A percentile compares a stretch with the other conserved stretches of the same genome.
Evolutionary conservation across 2,797 vertebrate species (phyloP).

Genomic region (Kryptolebias ocellatus): DNA sequence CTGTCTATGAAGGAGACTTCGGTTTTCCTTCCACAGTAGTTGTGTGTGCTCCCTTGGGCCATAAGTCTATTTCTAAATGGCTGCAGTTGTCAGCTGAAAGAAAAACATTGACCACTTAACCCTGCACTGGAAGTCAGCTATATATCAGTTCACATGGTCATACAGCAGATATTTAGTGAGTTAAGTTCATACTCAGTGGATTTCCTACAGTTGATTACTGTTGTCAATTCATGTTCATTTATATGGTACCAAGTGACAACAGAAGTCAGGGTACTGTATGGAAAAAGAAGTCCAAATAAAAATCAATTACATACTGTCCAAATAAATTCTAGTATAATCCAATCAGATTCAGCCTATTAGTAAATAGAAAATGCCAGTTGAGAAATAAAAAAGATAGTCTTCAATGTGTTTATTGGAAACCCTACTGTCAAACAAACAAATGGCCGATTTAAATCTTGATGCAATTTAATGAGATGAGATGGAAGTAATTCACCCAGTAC

Average conservation of each 20-base stretch:
- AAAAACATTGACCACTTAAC: constrained; percentile 68
- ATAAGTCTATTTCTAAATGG: constrained; percentile 48
- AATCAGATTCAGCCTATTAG: too few species aligned
- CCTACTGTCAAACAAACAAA: not conserved
- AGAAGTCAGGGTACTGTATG: not conserved
- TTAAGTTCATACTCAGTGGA: not conserved
- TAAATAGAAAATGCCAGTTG: not conserved
- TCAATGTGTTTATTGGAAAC: not conserved
- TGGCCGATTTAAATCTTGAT: not conserved
- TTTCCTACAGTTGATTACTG: not conserved
- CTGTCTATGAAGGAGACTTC: constrained; percentile 40
- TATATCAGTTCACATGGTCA: constrained; percentile 26
- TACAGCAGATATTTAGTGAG: constrained; percentile 15
- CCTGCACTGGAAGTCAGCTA: constrained; percentile 19
- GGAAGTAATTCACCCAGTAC: not conserved
- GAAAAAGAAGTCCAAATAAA: not conserved
- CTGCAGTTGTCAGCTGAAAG: constrained; percentile 51
- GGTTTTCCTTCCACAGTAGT: constrained; percentile 41
- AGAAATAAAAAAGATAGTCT: not conserved
- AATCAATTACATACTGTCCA: not conserved
- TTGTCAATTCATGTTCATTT: constrained; percentile 3
- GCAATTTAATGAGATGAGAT: not conserved
- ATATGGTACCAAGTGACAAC: not conserved
- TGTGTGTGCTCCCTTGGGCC: constrained; percentile 24
- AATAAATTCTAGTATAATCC: too few species aligned